Conservation (phyloP, 2,113 vertebrate species). For the Antidorcas marsupialis region DNA sequence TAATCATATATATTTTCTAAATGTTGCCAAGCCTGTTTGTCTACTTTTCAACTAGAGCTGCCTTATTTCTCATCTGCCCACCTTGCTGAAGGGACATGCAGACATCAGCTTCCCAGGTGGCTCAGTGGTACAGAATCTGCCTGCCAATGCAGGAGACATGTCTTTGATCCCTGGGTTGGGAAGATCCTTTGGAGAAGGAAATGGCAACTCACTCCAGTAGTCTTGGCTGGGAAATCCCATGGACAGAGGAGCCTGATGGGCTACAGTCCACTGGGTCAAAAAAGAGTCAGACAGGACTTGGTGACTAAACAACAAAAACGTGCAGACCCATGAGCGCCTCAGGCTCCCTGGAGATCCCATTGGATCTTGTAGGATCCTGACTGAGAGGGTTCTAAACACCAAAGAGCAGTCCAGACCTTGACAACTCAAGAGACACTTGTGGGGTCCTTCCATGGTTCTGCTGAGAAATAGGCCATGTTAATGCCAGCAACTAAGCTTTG, state of each 20-base stretch:
- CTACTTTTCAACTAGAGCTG: background rate
- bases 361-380: background rate
- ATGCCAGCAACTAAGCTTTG: background rate
- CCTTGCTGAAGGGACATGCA: background rate
- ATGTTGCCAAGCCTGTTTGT: background rate
- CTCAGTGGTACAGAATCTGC: background rate
- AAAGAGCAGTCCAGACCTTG: background rate
- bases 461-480: background rate
- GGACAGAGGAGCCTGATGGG: background rate
- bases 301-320: background rate
- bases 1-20: background rate
- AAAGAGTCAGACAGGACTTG: background rate
- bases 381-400: background rate
- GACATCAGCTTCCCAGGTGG: background rate
- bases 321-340: background rate
- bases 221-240: background rate
- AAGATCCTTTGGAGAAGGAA: background rate
- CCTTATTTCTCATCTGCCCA: background rate
- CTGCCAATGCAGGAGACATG: background rate
- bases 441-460: background rate
- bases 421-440: background rate
- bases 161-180: background rate
- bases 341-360: background rate
- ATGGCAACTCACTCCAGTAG: background rate
- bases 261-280: background rate